Evolutionary conservation across 2,113 vertebrate species (phyloP).

Genomic region (Globicephala melas): DNA sequence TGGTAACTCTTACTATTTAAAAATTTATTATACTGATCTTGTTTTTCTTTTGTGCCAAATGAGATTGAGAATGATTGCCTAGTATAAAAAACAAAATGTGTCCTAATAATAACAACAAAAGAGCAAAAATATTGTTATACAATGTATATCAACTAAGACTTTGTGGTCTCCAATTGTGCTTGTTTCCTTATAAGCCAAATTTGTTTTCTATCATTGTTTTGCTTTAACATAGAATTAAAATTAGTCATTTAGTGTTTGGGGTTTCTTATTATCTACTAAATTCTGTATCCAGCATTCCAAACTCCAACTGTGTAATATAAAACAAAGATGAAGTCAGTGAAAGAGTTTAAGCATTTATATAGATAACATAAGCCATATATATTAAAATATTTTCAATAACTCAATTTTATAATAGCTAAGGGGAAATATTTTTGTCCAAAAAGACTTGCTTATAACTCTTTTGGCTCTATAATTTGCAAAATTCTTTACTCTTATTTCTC

Average conservation of each 20-base stretch:
- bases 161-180: not conserved
- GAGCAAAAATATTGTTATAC: not conserved
- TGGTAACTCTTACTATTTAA: not conserved
- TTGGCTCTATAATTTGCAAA: not conserved
- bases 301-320: not conserved
- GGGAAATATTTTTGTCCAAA: not conserved
- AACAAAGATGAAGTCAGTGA: not conserved
- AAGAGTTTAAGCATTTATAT: not conserved
- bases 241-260: not conserved
- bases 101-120: not conserved
- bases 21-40: not conserved
- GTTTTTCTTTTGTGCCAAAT: not conserved
- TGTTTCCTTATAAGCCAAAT: not conserved
- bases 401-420: not conserved
- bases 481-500: not conserved
- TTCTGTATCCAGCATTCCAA: not conserved
- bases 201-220: not conserved
- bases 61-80: not conserved
- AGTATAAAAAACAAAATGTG: not conserved
- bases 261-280: not conserved
- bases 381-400: not conserved
- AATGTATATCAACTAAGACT: not conserved
- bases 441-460: not conserved
- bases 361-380: not conserved
- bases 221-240: not conserved